phyloP scores from a whole-genome alignment of 2,888 invertebrate species.

The Aromia moschata region DNA sequence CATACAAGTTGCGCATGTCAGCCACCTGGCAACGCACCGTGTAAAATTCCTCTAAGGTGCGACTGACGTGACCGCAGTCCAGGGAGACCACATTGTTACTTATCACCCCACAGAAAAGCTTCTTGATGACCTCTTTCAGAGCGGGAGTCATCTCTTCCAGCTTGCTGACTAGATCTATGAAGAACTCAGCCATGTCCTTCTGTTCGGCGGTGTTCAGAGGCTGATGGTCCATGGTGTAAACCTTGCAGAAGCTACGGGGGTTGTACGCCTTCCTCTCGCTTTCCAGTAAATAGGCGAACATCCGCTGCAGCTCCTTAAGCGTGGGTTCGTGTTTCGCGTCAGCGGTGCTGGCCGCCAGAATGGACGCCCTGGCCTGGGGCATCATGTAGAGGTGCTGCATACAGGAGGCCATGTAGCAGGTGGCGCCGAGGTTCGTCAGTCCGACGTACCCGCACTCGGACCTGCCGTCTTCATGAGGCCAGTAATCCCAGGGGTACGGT shows the following conservation, averaged over 20 bases:
- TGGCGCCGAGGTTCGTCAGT: conserved; percentile 92
- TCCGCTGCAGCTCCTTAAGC: conserved; percentile 86
- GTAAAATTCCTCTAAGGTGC: conserved; percentile 95
- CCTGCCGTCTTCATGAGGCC: conserved; percentile 95
- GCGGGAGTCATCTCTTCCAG: conserved; percentile 95
- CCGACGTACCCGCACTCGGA: conserved; percentile 96
- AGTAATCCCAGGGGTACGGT: conserved; percentile 96
- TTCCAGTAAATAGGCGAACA: conserved; percentile 95
- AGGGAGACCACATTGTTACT: conserved; percentile 96
- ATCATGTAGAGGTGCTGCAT: conserved; percentile 98
- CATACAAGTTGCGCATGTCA: conserved; percentile 94
- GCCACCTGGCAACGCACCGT: conserved; percentile 96
- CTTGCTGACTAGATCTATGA: conserved; percentile 95
- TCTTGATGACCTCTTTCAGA: conserved; percentile 87
- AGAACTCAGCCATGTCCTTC: conserved; percentile 98
- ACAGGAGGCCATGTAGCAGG: conserved; percentile 97
- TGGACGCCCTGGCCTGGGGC: conserved; percentile 88
- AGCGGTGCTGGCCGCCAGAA: conserved; percentile 77
- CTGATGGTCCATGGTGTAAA: conserved; percentile 97
- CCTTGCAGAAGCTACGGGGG: conserved; percentile 93
- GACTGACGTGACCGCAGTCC: conserved; percentile 94
- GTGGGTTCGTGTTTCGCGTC: conserved; percentile 84
- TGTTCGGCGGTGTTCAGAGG: conserved; percentile 96
- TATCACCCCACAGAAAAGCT: conserved; percentile 90
- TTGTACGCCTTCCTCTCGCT: conserved; percentile 96